Evolutionary conservation across 1,140 invertebrate genomes (phyloP).

Genomic region (Pararge aegeria): DNA sequence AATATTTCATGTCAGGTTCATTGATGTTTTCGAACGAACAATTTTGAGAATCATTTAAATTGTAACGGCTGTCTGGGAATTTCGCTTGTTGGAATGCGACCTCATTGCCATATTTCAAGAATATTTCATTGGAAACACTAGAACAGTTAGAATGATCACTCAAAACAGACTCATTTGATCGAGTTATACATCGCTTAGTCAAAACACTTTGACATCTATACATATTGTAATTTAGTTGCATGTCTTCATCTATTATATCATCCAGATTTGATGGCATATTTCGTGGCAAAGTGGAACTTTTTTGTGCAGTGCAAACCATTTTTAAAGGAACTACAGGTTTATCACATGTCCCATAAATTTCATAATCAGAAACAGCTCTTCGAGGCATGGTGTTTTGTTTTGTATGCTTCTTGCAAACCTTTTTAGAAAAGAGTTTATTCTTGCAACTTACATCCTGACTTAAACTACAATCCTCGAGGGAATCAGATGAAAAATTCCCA

Average conservation of each 20-base stretch:
- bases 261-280: slow-evolving; percentile 78
- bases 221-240: slow-evolving; percentile 58
- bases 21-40: slow-evolving; percentile 76
- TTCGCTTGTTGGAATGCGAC: slow-evolving; percentile 74
- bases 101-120: slow-evolving; percentile 76
- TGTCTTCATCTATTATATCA: slow-evolving; percentile 62
- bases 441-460: slow-evolving; percentile 79
- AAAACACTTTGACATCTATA: slow-evolving; percentile 76
- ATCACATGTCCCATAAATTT: slow-evolving; percentile 82
- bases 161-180: slow-evolving; percentile 75
- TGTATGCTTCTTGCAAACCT: slow-evolving; percentile 78
- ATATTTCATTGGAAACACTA: slow-evolving; percentile 77
- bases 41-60: slow-evolving; percentile 73
- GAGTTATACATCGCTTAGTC: slow-evolving; percentile 72
- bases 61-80: slow-evolving; percentile 62
- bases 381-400: slow-evolving; percentile 75
- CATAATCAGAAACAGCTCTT: slow-evolving; percentile 87
- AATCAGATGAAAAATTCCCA: slow-evolving; percentile 88
- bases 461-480: slow-evolving; percentile 85
- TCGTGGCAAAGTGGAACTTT: slow-evolving; percentile 74
- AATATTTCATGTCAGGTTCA: slow-evolving; percentile 65
- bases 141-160: slow-evolving; percentile 78
- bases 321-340: slow-evolving; percentile 64
- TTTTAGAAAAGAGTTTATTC: slow-evolving; percentile 76
- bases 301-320: slow-evolving; percentile 57